Base-by-base conservation (phyloP, 2,888 invertebrate species). In the Agapostemon virescens region DNA sequence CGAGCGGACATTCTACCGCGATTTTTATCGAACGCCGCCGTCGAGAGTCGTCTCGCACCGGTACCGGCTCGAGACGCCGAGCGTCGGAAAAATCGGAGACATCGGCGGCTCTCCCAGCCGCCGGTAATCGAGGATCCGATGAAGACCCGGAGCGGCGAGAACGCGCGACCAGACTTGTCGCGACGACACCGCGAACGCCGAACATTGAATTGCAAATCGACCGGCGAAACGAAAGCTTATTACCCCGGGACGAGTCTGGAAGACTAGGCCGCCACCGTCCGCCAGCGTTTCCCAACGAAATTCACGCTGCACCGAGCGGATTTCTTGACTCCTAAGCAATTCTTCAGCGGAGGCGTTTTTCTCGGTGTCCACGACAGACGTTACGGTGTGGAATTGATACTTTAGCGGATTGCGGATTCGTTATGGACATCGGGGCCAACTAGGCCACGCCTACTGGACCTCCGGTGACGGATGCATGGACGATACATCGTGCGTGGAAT, bases 1-100 rank as follows among this genome's bases (percentile, higher is more conserved):
- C 83, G 76, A 71, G 61, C 90, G 40, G 77, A 61, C 90, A 90
- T 91, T 90, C 90, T 87, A 82, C 38, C 38, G 71, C 71, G 86
- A 90, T 89, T 89, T 90, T 90, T 91, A 77, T 78, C 79, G 58
- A 33, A 33, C 38, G 26, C 0, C 55, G 4, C 13, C 38, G 26
- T 15, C 13, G 17, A 17, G 26, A 23, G 26, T 15, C 52, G 26
- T 5, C 23, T 26, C 52, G 26, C 26, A 30, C 30, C 33, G 66
- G 33, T 36, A 20, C 49, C n/a, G 64, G 26, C 49, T n/a, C 69
- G 45, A 33, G 33, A 52, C 74, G 45, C 77, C 61, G 74, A 80
- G 73, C 69, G 61, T 55, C 70, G 52, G 71, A 74, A 78, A 85
- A 82, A 69, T 68, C 40, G 67, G 78, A 69, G 74, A 40, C 38